phyloP scores from a whole-genome alignment of 2,113 vertebrate genomes.

The Charina bottae region DNA sequence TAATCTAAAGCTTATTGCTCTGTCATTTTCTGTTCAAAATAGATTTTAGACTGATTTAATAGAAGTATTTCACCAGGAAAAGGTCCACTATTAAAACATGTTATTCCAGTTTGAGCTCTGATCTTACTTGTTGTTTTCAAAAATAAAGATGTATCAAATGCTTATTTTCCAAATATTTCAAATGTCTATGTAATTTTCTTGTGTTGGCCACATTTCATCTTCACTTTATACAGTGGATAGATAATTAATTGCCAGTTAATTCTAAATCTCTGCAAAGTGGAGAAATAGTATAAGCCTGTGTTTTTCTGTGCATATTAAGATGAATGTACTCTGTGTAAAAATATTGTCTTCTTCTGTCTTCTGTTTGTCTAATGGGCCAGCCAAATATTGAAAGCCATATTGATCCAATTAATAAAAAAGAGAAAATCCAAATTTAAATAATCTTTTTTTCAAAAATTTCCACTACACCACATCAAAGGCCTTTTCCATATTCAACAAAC shows the following conservation, averaged over 20 bases:
- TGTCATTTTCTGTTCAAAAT: neutral
- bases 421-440: too few species aligned
- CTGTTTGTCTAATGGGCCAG: too few species aligned
- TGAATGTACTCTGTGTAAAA: neutral
- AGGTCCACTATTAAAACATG: neutral
- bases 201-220: neutral
- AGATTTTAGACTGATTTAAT: neutral
- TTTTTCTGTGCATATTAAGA: neutral
- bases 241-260: neutral
- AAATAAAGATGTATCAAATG: neutral
- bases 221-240: rapidly evolving
- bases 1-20: conserved; percentile 19
- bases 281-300: too few species aligned
- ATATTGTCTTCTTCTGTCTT: too few species aligned
- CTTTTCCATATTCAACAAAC: too few species aligned
- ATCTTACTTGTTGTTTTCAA: neutral
- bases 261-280: neutral
- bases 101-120: neutral
- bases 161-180: neutral
- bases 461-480: too few species aligned
- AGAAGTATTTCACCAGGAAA: neutral
- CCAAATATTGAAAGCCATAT: too few species aligned
- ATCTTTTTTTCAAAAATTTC: too few species aligned
- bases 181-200: neutral
- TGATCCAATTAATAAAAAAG: too few species aligned